Conservation (phyloP, 1,140 invertebrate genomes). For the Aphaenogaster ashmeadi region DNA sequence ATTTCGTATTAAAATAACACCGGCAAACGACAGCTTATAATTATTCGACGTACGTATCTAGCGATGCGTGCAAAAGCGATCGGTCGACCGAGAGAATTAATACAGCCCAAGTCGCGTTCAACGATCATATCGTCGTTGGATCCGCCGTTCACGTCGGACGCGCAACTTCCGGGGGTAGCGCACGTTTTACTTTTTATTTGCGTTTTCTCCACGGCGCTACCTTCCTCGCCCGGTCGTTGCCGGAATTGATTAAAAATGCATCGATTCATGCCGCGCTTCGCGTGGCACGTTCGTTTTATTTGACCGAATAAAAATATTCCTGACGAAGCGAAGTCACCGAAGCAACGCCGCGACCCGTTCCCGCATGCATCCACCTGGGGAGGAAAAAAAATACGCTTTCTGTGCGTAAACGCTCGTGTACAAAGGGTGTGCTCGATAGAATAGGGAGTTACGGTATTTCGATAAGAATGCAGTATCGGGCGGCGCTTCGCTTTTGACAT, state of each 20-base stretch:
- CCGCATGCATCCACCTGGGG: too few species aligned
- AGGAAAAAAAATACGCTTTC: background rate
- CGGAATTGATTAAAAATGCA: conserved; percentile 39
- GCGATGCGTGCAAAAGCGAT: background rate
- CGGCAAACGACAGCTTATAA: background rate
- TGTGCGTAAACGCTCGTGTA: conserved; percentile 20
- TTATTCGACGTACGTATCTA: background rate
- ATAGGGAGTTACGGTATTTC: conserved; percentile 32
- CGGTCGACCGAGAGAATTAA: background rate
- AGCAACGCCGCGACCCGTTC: background rate
- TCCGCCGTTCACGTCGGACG: background rate
- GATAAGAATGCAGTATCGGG: conserved; percentile 47
- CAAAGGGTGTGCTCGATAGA: conserved; percentile 21
- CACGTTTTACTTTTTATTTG: background rate
- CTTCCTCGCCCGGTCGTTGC: background rate
- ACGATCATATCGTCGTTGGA: background rate
- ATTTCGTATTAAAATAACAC: background rate
- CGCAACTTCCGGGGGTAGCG: background rate
- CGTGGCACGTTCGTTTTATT: background rate
- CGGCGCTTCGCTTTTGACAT: conserved; percentile 3
- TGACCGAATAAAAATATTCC: conserved; percentile 10
- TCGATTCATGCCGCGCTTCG: conserved; percentile 1
- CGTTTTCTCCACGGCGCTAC: background rate
- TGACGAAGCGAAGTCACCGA: background rate
- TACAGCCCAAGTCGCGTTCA: background rate